Evolutionary conservation across 2,113 vertebrate genomes (phyloP).

Genomic region (Sarotherodon lohbergeri): DNA sequence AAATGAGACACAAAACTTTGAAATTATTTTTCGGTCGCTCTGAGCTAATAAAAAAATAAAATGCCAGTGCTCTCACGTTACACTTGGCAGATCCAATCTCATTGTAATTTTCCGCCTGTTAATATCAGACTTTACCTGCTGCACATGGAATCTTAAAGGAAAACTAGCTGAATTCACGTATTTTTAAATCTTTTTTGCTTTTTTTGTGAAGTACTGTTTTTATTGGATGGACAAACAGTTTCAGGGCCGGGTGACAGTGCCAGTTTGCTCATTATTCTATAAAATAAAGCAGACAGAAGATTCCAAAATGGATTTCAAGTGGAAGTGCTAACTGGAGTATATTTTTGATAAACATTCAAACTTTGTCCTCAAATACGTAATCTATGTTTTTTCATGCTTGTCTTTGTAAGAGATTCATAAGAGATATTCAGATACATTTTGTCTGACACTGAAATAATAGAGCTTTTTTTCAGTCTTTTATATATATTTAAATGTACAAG

Average conservation of each 20-base stretch:
- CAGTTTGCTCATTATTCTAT: not conserved
- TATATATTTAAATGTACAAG: not conserved
- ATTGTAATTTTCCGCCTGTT: conserved; percentile 5
- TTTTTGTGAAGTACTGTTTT: not conserved
- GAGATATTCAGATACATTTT: not conserved
- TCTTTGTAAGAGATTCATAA: not conserved
- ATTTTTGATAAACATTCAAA: not conserved
- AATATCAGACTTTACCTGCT: not conserved
- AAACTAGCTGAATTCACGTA: not conserved
- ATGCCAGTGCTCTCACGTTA: not conserved
- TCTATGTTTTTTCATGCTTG: not conserved
- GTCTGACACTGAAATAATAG: not conserved
- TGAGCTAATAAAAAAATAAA: not conserved
- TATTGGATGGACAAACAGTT: not conserved
- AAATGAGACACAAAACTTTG: not conserved
- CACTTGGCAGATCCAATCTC: conserved; percentile 3
- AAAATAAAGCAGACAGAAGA: not conserved
- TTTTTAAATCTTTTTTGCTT: not conserved
- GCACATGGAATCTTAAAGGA: not conserved
- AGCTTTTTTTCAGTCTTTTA: not conserved
- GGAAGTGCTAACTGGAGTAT: not conserved
- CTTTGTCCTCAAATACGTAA: not conserved
- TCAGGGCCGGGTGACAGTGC: no score
- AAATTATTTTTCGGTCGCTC: not conserved
- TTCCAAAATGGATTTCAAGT: not conserved